Evolutionary conservation across 2,888 invertebrate genomes (phyloP).

Genomic region (Mimachlamys varia): DNA sequence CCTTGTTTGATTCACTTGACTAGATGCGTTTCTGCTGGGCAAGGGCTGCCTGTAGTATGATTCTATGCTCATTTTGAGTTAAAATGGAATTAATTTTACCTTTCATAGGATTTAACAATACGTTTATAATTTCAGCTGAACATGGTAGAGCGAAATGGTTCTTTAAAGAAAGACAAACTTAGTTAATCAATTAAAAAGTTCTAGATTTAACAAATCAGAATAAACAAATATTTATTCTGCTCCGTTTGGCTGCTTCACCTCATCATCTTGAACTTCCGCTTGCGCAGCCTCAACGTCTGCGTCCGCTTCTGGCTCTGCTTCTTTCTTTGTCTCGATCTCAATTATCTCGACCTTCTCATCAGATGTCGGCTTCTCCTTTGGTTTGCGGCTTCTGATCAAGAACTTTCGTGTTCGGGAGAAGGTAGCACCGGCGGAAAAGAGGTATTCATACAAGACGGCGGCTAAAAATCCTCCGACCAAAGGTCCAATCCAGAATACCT

Average conservation of each 20-base stretch:
- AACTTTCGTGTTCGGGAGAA: constrained; percentile 65
- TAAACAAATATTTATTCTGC: constrained; percentile 17
- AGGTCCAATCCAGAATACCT: constrained; percentile 74
- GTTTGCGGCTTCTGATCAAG: constrained; percentile 62
- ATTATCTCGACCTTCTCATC: constrained; percentile 59
- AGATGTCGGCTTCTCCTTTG: constrained; percentile 54
- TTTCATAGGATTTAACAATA: neutral
- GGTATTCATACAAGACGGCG: constrained; percentile 69
- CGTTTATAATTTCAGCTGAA: neutral
- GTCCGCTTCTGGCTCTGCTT: constrained; percentile 55
- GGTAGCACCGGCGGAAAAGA: constrained; percentile 69
- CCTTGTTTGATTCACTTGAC: neutral
- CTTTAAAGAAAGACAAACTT: neutral
- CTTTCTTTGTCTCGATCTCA: constrained; percentile 62
- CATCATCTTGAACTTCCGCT: constrained; percentile 43
- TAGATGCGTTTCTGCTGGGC: neutral
- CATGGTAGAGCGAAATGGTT: neutral
- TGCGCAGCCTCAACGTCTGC: constrained; percentile 52
- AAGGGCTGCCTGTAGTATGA: neutral
- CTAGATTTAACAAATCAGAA: constrained; percentile 23
- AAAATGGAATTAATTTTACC: neutral
- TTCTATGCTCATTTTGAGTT: neutral
- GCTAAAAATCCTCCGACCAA: constrained; percentile 67
- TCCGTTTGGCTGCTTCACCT: constrained; percentile 24
- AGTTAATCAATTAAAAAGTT: neutral